Evolutionary conservation across 1,140 invertebrate genomes (phyloP), one percentile per base, ranked within the genome.

Genomic region (Drosophila busckii): DNA sequence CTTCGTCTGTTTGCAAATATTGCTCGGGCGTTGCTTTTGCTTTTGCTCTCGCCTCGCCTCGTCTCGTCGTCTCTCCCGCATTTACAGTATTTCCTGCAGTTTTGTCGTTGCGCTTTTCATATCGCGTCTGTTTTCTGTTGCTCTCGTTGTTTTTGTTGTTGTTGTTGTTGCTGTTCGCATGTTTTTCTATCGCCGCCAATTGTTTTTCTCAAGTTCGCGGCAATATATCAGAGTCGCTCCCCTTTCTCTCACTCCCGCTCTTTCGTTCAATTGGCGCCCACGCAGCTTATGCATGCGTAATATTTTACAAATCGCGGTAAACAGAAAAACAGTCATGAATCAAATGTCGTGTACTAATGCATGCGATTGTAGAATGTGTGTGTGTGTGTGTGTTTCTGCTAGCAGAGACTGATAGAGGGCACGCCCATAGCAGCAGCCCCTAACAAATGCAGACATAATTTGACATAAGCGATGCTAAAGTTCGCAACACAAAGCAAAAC

Each of bases 381-480:
- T n/a, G n/a, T n/a, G n/a, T 12, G 34, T 34, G 54, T 20, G 32
- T 19, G 12, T 34, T 10, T n/a, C 22, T 5, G 16, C 22, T 19
- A 40, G 41, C 16, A 50, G 56, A 59, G 58, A 68, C 44, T 49
- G 29, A 38, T 42, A 22, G 55, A 53, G 64, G 68, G 63, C 73
- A 73, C 63, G 73, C 71, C 71, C 67, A 40, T 26, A 28, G 44
- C 35, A 20, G 29, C n/a, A 15, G 7, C 10, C 7, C 38, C 15
- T 16, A 4, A 1, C 16, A 69, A 67, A 60, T 70, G 46, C 75
- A 83, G 70, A 83, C 78, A 83, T 83, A 83, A 83, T 83, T 76
- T 83, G 76, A 83, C 76, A 83, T 83, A 84, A 83, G 62, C 78
- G 70, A 67, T 75, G 76, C 68, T 76, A 83, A 83, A 83, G 76